Evolutionary conservation across 2,113 vertebrate species (phyloP).

Genomic region (Nannospalax galili): DNA sequence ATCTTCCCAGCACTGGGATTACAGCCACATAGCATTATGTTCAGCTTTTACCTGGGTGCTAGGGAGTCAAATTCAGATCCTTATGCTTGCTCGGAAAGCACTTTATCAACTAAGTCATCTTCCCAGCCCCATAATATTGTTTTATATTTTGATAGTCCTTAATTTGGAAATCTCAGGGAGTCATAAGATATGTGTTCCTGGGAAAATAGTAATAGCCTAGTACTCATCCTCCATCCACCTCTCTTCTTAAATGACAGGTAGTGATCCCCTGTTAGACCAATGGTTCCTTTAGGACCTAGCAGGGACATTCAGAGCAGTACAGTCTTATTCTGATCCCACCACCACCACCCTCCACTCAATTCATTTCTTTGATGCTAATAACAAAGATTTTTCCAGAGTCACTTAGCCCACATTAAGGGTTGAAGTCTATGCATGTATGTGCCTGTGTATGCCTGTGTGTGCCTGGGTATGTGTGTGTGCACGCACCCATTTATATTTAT

Average conservation of each 20-base stretch:
- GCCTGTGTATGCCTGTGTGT: too few relatives aligned
- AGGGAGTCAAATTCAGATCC: background rate
- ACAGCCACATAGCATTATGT: background rate
- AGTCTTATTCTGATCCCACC: background rate
- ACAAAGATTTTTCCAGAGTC: background rate
- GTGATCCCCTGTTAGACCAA: background rate
- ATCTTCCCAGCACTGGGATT: background rate
- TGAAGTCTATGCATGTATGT: background rate
- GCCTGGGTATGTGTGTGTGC: background rate
- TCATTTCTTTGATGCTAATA: slow-evolving; percentile 5
- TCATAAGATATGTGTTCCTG: background rate
- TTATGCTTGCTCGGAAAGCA: background rate
- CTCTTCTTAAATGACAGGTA: background rate
- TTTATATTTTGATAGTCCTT: background rate
- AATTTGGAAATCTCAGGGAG: background rate
- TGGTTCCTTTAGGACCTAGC: background rate
- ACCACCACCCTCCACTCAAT: too few relatives aligned
- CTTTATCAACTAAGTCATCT: background rate
- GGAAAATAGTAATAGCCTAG: background rate
- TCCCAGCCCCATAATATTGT: background rate
- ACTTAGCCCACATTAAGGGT: background rate
- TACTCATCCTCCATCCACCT: background rate
- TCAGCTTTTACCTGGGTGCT: background rate
- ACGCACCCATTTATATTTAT: background rate
- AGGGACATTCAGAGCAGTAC: background rate